phyloP scores from a whole-genome alignment of 2,797 vertebrate genomes.

The Sebastes vulpes region DNA sequence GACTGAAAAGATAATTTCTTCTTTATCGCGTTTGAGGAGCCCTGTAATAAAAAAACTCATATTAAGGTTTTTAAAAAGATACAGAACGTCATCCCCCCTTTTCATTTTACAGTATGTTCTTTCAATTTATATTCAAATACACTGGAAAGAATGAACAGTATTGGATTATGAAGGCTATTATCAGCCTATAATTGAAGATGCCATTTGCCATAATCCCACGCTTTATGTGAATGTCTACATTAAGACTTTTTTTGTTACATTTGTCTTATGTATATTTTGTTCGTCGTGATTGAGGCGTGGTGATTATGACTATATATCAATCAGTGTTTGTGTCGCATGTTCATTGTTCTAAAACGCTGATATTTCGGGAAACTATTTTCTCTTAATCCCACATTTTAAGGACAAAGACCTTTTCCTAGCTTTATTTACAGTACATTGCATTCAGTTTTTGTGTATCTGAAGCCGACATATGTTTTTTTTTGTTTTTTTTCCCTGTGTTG shows the following conservation, averaged over 20 bases:
- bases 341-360: too few species aligned
- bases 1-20: slow-evolving; percentile 21
- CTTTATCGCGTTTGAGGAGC: not conserved
- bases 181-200: slow-evolving; percentile 14
- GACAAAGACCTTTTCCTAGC: too few species aligned
- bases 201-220: not conserved
- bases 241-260: too few species aligned
- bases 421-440: too few species aligned
- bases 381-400: too few species aligned
- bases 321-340: not conserved
- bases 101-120: not conserved
- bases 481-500: too few species aligned
- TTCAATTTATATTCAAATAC: slow-evolving; percentile 40
- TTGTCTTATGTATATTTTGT: slow-evolving; percentile 9
- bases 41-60: not conserved
- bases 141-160: not conserved
- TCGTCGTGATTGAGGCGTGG: not conserved
- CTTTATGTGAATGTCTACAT: not conserved
- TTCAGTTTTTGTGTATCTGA: too few species aligned
- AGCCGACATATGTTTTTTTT: too few species aligned
- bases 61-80: not conserved
- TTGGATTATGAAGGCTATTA: slow-evolving; percentile 13
- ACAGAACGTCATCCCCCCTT: not conserved
- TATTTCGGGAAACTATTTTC: too few species aligned
- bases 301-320: not conserved